Conservation (phyloP, 2,797 vertebrate species). For the Bufotes viridis region DNA sequence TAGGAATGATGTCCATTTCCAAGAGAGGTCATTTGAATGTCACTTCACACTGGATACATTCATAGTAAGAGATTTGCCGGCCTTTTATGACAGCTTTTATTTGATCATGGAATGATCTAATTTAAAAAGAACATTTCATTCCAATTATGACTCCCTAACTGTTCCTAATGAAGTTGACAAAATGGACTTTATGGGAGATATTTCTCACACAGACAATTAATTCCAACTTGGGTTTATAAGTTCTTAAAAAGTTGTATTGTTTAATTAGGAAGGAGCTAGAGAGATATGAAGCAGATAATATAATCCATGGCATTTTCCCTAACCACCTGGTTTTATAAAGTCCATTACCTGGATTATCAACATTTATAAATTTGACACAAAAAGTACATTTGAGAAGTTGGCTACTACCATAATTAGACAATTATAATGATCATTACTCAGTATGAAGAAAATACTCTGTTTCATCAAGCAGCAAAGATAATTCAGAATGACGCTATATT, state of each 20-base stretch:
- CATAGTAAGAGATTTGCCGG: not conserved
- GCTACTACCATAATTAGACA: not conserved
- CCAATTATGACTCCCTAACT: slow-evolving; percentile 40
- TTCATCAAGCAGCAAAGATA: not conserved
- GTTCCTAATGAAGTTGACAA: slow-evolving; percentile 41
- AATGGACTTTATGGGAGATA: slow-evolving; percentile 27
- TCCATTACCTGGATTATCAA: slow-evolving; percentile 30
- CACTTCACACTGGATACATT: not conserved
- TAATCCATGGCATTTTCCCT: not conserved
- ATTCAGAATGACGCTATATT: not conserved
- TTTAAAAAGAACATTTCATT: slow-evolving; percentile 21
- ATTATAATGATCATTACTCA: slow-evolving; percentile 11
- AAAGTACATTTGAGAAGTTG: slow-evolving; percentile 1
- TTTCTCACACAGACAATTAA: slow-evolving; percentile 42
- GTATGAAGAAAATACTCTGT: not conserved
- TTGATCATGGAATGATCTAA: slow-evolving; percentile 30
- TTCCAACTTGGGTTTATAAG: slow-evolving; percentile 7
- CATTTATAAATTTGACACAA: slow-evolving; percentile 22
- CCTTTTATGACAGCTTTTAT: slow-evolving; percentile 2
- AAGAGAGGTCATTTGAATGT: not conserved
- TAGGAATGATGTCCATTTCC: not conserved
- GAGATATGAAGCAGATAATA: slow-evolving; percentile 34
- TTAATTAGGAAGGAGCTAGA: slow-evolving; percentile 15
- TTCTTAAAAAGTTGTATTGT: not conserved
- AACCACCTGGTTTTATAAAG: slow-evolving; percentile 6